Base-by-base conservation (phyloP, 2,888 invertebrate species). In the Spisula subtruncata region DNA sequence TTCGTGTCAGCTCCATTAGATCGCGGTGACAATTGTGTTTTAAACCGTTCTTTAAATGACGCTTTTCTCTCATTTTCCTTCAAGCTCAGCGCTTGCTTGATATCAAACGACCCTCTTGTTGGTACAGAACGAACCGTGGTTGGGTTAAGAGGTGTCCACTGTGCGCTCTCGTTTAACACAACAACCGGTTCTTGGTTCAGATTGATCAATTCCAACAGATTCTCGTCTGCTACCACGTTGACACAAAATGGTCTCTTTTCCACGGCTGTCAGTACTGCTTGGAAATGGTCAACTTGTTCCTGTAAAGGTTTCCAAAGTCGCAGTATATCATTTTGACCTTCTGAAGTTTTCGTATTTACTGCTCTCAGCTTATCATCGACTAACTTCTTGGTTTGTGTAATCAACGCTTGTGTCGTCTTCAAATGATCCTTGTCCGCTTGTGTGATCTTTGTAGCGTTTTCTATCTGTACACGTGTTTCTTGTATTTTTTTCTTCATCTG, bases 181-280 rank as follows among this genome's bases (percentile, higher is more conserved):
- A 90, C 86, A 25, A 92, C 60, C 2, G 92, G 91, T 29, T 92
- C 91, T 14, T 87, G 89, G 32, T 91, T 89, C 35, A 89, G 25
- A 18, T 90, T 83, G 10, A 92, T 84, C 18, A 91, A 48, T 29
- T 92, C 91, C 51, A 90, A 71, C 46, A 92, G 90, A 20, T 86
- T 79, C n/a, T 91, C 91, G 48, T 92, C 91, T 14, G 80, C 56
- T 18, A 86, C 86, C 6, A 90, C 89, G 79, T 89, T 91, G 10
- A 92, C 90, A 85, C 91, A 91, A 83, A 91, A 91, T 41, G 92
- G 92, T 20, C 90, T 35, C 81, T 91, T 90, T 51, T 92, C 92
- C 25, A 92, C 91, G 0, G 92, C 91, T 20, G 90, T 88, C 20
- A 92, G 87, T 5, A 91, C 91, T 0, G 82, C 66, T 51, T 87